Evolutionary conservation across 92 coral and sea anemone genomes (phyloP).

Genomic region (Phenganax subtilis): DNA sequence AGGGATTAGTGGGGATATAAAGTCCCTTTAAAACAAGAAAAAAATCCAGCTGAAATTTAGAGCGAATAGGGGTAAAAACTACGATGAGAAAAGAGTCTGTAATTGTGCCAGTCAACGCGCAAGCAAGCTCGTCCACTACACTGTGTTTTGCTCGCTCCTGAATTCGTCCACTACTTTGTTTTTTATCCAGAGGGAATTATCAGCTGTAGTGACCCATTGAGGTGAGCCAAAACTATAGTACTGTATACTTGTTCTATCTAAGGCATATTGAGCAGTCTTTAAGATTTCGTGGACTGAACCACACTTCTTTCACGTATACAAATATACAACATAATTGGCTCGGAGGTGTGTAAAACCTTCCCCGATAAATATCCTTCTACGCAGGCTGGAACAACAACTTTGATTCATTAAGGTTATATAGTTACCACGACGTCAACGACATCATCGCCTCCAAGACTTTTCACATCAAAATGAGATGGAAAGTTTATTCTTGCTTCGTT

Average conservation of each 20-base stretch:
- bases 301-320: no score
- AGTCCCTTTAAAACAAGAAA: neutral
- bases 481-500: slow-evolving; percentile 40
- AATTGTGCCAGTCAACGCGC: no score
- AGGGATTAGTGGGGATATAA: neutral
- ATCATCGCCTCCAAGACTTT: neutral
- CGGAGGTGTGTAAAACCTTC: neutral
- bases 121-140: no score
- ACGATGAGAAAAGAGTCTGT: no score
- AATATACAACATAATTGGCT: neutral
- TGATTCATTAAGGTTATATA: neutral
- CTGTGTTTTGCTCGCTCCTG: neutral
- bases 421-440: slow-evolving; percentile 44
- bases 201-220: no score
- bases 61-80: no score
- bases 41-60: no score
- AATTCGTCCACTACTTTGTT: no score
- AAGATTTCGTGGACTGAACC: neutral
- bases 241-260: no score
- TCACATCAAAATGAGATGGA: slow-evolving; percentile 41
- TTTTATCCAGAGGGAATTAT: no score
- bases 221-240: no score
- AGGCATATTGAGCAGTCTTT: neutral
- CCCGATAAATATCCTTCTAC: neutral
- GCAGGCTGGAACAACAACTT: no score